These are phyloP conservation scores for Chroicocephalus ridibundus DNA, from an alignment of 2,113 vertebrate species.

Conservation along the genomic window DNA sequence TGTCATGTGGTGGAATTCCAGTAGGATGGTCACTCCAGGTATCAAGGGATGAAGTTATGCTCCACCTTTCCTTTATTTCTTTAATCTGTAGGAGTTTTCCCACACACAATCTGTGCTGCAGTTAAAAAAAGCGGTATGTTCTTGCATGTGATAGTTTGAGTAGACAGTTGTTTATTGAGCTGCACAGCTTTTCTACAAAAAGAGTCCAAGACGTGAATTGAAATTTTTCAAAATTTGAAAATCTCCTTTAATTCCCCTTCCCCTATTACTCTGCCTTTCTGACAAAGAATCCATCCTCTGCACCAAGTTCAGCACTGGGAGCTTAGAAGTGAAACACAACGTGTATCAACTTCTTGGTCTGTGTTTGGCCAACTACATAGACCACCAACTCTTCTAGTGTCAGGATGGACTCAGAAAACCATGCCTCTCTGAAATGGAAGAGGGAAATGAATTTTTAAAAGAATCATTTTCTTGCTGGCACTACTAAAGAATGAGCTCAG, in stretches of 20 bases:
- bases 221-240: not conserved
- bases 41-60: not conserved
- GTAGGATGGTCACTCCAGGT: not conserved
- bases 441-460: not conserved
- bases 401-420: not conserved
- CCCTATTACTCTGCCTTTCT: not conserved
- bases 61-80: conserved; percentile 37
- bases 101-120: conserved; percentile 39
- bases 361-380: not conserved
- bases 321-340: not conserved
- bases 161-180: conserved; percentile 38
- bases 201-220: not conserved
- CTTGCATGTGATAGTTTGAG: not conserved
- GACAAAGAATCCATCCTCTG: not conserved
- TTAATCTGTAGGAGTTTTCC: conserved; percentile 40
- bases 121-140: conserved; percentile 41
- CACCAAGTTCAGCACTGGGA: not conserved
- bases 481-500: not conserved
- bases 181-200: not conserved
- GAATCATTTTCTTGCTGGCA: not conserved
- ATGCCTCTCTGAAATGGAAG: not conserved
- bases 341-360: not conserved
- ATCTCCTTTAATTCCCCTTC: not conserved
- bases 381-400: not conserved
- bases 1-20: not conserved